These are phyloP conservation scores for Eclectus roratus DNA, from an alignment of 2,113 vertebrate species.

Conservation along the genomic window DNA sequence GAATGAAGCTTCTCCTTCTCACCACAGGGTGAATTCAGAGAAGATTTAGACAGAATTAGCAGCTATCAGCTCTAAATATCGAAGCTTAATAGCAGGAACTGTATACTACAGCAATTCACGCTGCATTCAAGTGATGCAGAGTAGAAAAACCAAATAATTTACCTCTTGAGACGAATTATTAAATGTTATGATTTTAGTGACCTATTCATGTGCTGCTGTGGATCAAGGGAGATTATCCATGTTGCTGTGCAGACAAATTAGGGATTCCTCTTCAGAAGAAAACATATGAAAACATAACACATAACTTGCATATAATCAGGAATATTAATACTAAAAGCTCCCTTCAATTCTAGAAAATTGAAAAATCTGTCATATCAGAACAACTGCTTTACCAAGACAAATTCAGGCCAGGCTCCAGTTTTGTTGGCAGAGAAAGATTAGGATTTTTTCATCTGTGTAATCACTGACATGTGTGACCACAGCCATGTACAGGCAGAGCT, in stretches of 20 bases:
- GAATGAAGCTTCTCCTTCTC: not conserved
- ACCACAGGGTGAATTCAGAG: not conserved
- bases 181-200: not conserved
- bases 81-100: not conserved
- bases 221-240: constrained; percentile 8
- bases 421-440: not conserved
- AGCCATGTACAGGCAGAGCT: not conserved
- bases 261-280: not conserved
- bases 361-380: not conserved
- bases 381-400: not conserved
- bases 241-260: not conserved
- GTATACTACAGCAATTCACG: not conserved
- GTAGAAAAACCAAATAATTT: constrained; percentile 18
- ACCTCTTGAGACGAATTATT: constrained; percentile 50
- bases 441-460: not conserved
- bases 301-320: not conserved
- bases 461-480: not conserved
- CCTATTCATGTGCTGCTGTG: not conserved
- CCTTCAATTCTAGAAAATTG: not conserved
- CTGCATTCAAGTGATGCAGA: not conserved
- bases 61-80: constrained; percentile 5
- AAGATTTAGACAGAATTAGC: not conserved
- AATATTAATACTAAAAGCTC: not conserved
- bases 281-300: not conserved
- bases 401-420: not conserved